Evolutionary conservation across 2,113 vertebrate genomes (phyloP).

Genomic region (Pachypanchax playfairii): DNA sequence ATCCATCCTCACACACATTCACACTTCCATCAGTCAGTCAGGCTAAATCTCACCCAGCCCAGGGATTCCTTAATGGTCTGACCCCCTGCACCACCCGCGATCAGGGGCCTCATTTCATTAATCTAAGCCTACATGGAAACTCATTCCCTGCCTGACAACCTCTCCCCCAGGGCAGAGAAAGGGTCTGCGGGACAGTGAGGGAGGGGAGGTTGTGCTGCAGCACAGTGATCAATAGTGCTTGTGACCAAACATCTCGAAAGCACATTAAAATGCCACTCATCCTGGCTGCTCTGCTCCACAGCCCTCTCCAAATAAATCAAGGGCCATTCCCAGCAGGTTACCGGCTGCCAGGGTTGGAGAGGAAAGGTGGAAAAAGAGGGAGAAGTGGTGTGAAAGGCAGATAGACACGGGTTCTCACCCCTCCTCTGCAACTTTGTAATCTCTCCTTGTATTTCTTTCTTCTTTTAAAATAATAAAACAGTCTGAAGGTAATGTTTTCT

Average conservation of each 20-base stretch:
- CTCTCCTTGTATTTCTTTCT: constrained; percentile 20
- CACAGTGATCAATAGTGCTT: constrained; percentile 83
- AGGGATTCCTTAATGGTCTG: constrained; percentile 80
- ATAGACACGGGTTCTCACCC: constrained; percentile 29
- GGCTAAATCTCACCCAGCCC: constrained; percentile 73
- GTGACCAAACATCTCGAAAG: constrained; percentile 85
- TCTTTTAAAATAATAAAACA: constrained; percentile 29
- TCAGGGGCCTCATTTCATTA: constrained; percentile 79
- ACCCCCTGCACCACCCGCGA: constrained; percentile 69
- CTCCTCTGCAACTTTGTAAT: background rate
- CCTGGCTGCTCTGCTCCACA: constrained; percentile 64
- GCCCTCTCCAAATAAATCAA: constrained; percentile 83
- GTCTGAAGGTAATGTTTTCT: constrained; percentile 13
- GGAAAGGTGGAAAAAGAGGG: constrained; percentile 39
- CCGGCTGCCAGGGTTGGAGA: constrained; percentile 62
- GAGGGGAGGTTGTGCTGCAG: constrained; percentile 37
- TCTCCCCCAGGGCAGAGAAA: constrained; percentile 59
- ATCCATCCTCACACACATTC: constrained; percentile 31
- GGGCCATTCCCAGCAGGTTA: constrained; percentile 72
- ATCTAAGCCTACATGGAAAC: constrained; percentile 79
- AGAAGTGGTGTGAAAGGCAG: constrained; percentile 42
- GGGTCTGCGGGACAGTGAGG: constrained; percentile 58
- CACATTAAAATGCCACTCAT: constrained; percentile 87
- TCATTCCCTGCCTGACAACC: constrained; percentile 82
- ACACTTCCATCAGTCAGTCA: constrained; percentile 72